Percentiles rank a stretch among this genome's conserved stretches.
Conservation (phyloP, 2,888 invertebrate genomes). For the Lasioglossum leucozonium region DNA sequence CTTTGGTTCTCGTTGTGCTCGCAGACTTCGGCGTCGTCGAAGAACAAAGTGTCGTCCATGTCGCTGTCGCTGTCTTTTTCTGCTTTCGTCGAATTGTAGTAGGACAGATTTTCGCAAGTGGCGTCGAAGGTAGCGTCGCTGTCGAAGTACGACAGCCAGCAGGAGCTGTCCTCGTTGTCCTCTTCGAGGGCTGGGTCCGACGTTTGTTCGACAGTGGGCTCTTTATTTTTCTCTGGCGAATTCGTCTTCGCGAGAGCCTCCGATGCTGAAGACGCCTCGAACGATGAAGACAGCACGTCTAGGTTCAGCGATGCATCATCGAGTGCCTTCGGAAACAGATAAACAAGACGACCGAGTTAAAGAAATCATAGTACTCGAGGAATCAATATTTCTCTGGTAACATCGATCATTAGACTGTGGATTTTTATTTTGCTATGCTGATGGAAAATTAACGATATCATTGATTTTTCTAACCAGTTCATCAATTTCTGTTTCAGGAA, state of each 20-base stretch:
- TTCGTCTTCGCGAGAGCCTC: constrained; percentile 5
- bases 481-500: constrained; percentile 18
- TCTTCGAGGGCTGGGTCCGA: constrained; percentile 13
- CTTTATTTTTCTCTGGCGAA: background rate
- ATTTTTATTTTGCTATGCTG: background rate
- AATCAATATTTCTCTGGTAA: background rate
- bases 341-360: background rate
- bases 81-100: constrained; percentile 61
- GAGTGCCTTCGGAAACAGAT: constrained; percentile 29
- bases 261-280: background rate
- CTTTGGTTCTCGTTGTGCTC: constrained; percentile 24
- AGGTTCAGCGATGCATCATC: constrained; percentile 24
- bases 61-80: constrained; percentile 59
- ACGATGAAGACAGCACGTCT: background rate
- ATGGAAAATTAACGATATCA: background rate
- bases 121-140: constrained; percentile 36
- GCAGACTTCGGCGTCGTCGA: constrained; percentile 35
- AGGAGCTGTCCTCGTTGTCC: constrained; percentile 27
- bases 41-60: constrained; percentile 41
- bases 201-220: background rate
- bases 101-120: constrained; percentile 45
- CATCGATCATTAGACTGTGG: background rate
- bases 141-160: constrained; percentile 43
- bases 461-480: constrained; percentile 29
- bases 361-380: background rate